Conservation (phyloP, 2,888 invertebrate species). For the Heliconius charithonia region DNA sequence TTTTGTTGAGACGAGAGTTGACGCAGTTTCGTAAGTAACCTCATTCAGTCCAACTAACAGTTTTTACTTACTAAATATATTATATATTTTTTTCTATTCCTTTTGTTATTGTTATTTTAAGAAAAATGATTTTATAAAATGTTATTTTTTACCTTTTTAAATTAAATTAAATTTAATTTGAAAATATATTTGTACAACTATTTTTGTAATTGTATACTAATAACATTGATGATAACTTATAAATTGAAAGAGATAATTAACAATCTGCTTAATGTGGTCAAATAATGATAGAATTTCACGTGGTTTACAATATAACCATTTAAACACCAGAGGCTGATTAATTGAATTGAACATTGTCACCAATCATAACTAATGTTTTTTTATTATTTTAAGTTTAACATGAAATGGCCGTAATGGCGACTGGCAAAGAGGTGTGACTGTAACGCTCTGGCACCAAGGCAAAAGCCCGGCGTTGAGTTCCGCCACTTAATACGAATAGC, state of each 20-base stretch:
- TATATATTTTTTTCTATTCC: not conserved
- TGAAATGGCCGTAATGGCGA: no score
- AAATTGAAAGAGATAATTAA: not conserved
- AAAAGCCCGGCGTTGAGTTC: no score
- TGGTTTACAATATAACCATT: no score
- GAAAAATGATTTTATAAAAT: not conserved
- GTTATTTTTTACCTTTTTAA: not conserved
- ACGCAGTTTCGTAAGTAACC: constrained; percentile 26
- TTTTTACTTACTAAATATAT: not conserved
- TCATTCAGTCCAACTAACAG: not conserved
- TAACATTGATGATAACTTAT: not conserved
- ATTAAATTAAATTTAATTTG: not conserved
- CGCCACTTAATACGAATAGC: no score
- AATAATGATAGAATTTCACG: no score
- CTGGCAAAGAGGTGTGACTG: no score
- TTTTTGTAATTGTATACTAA: not conserved
- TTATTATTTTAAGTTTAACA: no score
- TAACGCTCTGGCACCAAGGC: no score
- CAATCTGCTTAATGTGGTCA: not conserved
- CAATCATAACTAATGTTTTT: no score
- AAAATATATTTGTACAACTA: not conserved
- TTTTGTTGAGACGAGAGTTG: constrained; percentile 27
- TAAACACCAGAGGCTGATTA: no score
- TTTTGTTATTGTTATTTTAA: not conserved
- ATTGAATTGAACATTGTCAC: no score